phyloP scores from a whole-genome alignment of 2,113 vertebrate species.

The Platycercus adscitus region DNA sequence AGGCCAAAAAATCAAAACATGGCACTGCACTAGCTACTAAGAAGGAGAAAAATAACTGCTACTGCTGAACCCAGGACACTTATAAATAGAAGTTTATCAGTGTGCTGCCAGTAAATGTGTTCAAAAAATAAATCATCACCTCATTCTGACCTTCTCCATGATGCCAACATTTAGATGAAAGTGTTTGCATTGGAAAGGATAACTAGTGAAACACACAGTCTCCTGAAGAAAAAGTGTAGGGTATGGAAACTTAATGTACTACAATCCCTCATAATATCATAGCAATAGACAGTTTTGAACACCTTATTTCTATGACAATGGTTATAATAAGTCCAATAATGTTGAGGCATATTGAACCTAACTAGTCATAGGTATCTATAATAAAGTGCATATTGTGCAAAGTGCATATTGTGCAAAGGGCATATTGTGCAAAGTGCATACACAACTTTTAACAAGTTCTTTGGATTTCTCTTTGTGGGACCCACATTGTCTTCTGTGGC shows the following conservation, averaged over 20 bases:
- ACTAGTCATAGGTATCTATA: background rate
- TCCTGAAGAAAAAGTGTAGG: background rate
- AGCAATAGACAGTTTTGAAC: background rate
- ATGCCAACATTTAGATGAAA: background rate
- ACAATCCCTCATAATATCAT: background rate
- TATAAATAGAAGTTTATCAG: background rate
- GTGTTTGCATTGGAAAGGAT: background rate
- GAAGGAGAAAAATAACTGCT: no score
- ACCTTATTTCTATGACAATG: background rate
- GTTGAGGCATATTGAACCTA: background rate
- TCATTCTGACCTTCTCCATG: background rate
- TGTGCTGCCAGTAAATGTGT: background rate
- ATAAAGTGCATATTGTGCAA: background rate
- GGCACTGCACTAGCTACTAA: no score
- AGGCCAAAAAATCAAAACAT: no score
- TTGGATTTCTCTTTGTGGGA: background rate
- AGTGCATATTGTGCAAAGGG: background rate
- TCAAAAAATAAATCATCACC: background rate
- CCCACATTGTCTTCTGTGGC: background rate
- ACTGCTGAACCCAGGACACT: no score
- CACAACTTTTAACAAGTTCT: fast-evolving
- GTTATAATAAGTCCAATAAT: background rate
- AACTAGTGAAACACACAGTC: background rate
- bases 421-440: background rate
- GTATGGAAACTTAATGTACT: background rate